Percentiles rank a stretch among this genome's conserved stretches.
Conservation (phyloP, 1,140 invertebrate species). For the Lithobius niger region DNA sequence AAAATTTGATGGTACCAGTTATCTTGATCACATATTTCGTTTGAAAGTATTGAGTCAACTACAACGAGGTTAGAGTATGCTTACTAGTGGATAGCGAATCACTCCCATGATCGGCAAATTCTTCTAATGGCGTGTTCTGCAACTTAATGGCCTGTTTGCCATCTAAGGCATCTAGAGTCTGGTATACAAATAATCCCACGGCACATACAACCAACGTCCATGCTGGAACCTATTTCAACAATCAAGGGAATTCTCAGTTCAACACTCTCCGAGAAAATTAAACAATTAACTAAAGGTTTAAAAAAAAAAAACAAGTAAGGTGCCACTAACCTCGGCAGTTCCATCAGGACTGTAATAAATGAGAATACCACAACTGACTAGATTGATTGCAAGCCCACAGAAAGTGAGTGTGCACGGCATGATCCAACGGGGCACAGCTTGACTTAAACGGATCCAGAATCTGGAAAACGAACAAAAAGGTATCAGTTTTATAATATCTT, state of each 20-base stretch:
- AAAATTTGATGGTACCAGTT: too few species aligned
- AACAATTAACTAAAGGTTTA: neutral
- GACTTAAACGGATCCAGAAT: conserved; percentile 19
- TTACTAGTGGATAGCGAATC: conserved; percentile 33
- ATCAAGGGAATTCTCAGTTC: neutral
- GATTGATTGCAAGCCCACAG: conserved; percentile 18
- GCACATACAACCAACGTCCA: conserved; percentile 37
- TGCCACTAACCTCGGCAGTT: conserved; percentile 12
- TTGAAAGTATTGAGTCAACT: neutral
- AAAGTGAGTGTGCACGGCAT: conserved; percentile 20
- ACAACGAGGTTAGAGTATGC: conserved; percentile 11
- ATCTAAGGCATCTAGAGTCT: conserved; percentile 44
- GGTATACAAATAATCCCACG: conserved; percentile 41
- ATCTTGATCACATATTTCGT: neutral
- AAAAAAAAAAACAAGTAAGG: neutral
- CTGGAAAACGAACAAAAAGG: conserved; percentile 9
- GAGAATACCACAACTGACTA: conserved; percentile 16
- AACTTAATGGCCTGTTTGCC: conserved; percentile 44
- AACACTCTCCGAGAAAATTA: neutral
- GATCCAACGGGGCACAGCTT: conserved; percentile 17
- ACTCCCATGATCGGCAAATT: conserved; percentile 46
- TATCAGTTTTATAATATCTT: too few species aligned
- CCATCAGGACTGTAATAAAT: conserved; percentile 18
- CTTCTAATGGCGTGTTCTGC: conserved; percentile 37
- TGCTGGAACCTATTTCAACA: conserved; percentile 28